Percentiles rank a stretch among this genome's conserved stretches.
Conservation (phyloP, 2,113 vertebrate genomes). For the Rhea pennata region DNA sequence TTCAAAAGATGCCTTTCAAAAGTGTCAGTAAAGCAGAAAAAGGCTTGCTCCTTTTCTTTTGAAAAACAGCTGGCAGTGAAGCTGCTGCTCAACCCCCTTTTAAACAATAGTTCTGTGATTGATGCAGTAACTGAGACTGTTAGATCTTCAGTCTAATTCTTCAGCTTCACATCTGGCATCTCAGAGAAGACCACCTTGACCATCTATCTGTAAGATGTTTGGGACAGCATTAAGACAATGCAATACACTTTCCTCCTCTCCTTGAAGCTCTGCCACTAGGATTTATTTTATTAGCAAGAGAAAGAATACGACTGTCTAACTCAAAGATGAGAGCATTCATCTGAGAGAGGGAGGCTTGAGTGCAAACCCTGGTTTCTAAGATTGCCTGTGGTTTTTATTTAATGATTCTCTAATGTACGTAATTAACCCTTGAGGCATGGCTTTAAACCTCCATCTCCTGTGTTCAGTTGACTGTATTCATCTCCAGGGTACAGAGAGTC, state of each 20-base stretch:
- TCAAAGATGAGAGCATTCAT: not conserved
- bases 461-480: not conserved
- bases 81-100: not conserved
- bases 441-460: not conserved
- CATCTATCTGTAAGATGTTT: not conserved
- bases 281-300: not conserved
- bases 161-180: not conserved
- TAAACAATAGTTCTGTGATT: not conserved
- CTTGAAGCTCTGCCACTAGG: not conserved
- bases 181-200: not conserved
- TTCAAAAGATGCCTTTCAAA: not conserved
- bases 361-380: not conserved
- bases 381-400: not conserved
- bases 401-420: too few relatives aligned
- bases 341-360: not conserved
- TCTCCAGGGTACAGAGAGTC: too few relatives aligned
- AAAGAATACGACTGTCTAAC: not conserved
- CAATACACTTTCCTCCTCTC: not conserved
- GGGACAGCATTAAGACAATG: not conserved
- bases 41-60: not conserved
- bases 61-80: not conserved
- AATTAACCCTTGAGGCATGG: not conserved
- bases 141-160: not conserved
- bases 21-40: not conserved
- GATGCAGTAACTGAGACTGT: not conserved